Base-by-base conservation (phyloP, 2,113 vertebrate genomes). In the Coryphaenoides rupestris region DNA sequence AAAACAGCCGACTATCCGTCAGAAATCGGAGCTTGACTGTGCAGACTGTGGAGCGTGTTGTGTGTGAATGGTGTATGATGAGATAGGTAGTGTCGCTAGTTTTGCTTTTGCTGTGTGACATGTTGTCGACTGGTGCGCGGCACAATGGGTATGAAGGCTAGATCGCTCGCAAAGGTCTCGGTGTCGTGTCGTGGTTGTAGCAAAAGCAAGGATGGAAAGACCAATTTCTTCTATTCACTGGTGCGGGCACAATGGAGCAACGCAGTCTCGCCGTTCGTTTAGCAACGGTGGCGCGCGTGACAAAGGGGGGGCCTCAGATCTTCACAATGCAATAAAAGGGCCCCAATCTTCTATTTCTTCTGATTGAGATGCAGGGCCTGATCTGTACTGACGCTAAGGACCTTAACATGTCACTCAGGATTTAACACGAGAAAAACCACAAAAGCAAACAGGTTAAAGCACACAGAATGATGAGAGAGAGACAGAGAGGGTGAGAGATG, bases 331-430 rank as follows among this genome's bases (percentile, higher is more conserved):
- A 63, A 60, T 57, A 54, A 9, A 55, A 23, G 63, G 60, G 57
- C 69, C 64, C 33, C n/a, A n/a, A 33, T 22, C 57, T 54, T 47
- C 1, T n/a, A 17, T 52, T 61, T 49, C 61, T 40, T 7, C 9
- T 66, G 76, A 87, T 86, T 83, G 80, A 86, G 86, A 84, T 23
- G 24, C 68, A 69, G 61, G 33, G 40, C 74, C 57, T 86, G 77
- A 86, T 84, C 65, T 21, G 65, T 65, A 74, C 74, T 83, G 84
- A 85, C 83, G 21, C 81, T 86, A 84, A 88, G 68, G 72, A 80
- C 79, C 80, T 80, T 79, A 77, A 80, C 77, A 63, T 82, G 86
- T 85, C 82, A 79, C 81, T 80, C 70, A 60, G 73, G 79, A 89
- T 89, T 89, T 87, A 79, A 87, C 86, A 84, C 19, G 19, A 24